Conservation (phyloP, 2,113 vertebrate genomes). For the Scophthalmus maximus region DNA sequence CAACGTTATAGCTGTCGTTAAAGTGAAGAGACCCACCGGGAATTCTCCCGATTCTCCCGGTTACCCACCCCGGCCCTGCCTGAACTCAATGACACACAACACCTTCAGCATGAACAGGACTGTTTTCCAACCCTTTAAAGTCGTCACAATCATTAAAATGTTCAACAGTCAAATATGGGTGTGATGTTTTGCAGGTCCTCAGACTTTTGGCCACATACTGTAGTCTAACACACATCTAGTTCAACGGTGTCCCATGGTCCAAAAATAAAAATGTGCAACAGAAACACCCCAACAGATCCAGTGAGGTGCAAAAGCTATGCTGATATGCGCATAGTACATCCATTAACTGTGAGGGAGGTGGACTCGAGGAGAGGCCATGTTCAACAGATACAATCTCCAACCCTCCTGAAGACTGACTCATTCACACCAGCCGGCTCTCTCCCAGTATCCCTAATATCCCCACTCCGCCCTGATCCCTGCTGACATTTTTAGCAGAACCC, state of each 20-base stretch:
- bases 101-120: no score
- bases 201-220: not conserved
- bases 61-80: no score
- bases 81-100: no score
- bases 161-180: no score
- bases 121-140: no score
- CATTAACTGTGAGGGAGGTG: slow-evolving; percentile 3
- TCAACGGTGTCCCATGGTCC: no score
- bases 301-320: not conserved
- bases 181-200: no score
- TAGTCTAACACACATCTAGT: not conserved
- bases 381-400: slow-evolving; percentile 32
- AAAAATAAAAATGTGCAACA: not conserved
- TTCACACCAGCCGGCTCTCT: not conserved
- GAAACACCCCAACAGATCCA: not conserved
- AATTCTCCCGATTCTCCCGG: no score
- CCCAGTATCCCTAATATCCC: not conserved
- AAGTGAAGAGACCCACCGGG: no score
- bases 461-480: slow-evolving; percentile 1
- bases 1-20: no score
- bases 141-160: no score
- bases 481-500: slow-evolving; percentile 35
- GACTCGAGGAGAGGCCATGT: no score
- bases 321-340: slow-evolving; percentile 9
- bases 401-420: slow-evolving; percentile 16